These are phyloP conservation scores for Palythoa grandis DNA, from an alignment of 92 coral and sea anemone species.

Conservation along the genomic window DNA sequence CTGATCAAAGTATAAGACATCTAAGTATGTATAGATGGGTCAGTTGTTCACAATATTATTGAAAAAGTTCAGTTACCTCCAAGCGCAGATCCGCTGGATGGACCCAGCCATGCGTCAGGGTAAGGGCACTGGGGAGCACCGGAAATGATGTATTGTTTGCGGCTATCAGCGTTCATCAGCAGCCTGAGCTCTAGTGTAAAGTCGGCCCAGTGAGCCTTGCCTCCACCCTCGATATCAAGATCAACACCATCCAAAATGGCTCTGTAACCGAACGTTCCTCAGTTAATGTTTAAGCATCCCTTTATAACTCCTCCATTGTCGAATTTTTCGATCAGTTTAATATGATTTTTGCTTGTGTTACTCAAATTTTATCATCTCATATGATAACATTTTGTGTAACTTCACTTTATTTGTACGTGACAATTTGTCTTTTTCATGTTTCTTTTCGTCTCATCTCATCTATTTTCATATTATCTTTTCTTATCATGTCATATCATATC, in stretches of 20 bases:
- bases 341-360: no score
- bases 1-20: no score
- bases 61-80: not conserved
- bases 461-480: no score
- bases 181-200: constrained; percentile 5
- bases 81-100: constrained; percentile 20
- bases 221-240: constrained; percentile 33
- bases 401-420: no score
- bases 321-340: no score
- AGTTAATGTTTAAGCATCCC: not conserved
- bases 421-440: no score
- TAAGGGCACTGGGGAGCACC: constrained; percentile 42
- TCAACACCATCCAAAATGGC: constrained; percentile 30
- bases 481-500: no score
- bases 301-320: not conserved
- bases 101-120: constrained; percentile 30
- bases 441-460: no score
- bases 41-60: no score
- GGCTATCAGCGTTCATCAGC: constrained; percentile 26
- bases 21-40: not conserved
- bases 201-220: not conserved
- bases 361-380: no score
- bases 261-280: not conserved
- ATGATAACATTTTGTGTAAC: no score
- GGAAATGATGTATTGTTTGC: constrained; percentile 12